Evolutionary conservation across 2,797 vertebrate genomes (phyloP).

Genomic region (Champsocephalus gunnari): DNA sequence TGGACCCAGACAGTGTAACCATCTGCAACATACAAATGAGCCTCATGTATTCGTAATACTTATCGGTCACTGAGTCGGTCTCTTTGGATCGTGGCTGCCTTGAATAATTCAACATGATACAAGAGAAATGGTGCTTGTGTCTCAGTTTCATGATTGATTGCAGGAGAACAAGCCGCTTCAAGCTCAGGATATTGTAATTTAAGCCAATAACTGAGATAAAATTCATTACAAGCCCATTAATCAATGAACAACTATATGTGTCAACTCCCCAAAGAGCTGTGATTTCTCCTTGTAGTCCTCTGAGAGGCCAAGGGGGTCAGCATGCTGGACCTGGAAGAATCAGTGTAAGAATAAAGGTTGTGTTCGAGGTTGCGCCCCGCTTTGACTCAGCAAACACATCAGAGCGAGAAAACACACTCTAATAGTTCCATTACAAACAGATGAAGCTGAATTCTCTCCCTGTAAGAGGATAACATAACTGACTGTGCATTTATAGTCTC

Average conservation of each 20-base stretch:
- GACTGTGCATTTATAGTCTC: conserved; percentile 35
- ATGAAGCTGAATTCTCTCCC: conserved; percentile 15
- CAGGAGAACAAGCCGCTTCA: conserved; percentile 59
- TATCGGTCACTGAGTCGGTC: conserved; percentile 45
- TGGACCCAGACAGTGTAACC: conserved; percentile 14
- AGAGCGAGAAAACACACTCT: conserved; percentile 30
- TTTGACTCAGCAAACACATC: conserved; percentile 59
- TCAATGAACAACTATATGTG: conserved; percentile 83
- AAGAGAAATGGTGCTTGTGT: conserved; percentile 52
- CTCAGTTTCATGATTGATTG: conserved; percentile 74
- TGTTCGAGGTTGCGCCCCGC: conserved; percentile 46
- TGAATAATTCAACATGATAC: conserved; percentile 72
- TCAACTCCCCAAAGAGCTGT: conserved; percentile 78
- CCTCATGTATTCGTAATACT: conserved; percentile 62
- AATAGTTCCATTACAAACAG: conserved; percentile 37
- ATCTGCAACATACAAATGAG: conserved; percentile 64
- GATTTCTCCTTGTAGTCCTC: conserved; percentile 75
- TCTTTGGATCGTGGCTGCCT: conserved; percentile 45
- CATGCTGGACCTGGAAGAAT: conserved; percentile 39
- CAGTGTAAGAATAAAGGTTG: conserved; percentile 19
- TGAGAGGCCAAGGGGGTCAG: conserved; percentile 54
- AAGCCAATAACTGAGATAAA: conserved; percentile 76
- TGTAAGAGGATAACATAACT: conserved; percentile 32
- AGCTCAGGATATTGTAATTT: conserved; percentile 79
- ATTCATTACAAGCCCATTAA: conserved; percentile 85